These are phyloP conservation scores for Schrankia costaestrigalis DNA, from an alignment of 2,888 invertebrate genomes.

Conservation along the genomic window DNA sequence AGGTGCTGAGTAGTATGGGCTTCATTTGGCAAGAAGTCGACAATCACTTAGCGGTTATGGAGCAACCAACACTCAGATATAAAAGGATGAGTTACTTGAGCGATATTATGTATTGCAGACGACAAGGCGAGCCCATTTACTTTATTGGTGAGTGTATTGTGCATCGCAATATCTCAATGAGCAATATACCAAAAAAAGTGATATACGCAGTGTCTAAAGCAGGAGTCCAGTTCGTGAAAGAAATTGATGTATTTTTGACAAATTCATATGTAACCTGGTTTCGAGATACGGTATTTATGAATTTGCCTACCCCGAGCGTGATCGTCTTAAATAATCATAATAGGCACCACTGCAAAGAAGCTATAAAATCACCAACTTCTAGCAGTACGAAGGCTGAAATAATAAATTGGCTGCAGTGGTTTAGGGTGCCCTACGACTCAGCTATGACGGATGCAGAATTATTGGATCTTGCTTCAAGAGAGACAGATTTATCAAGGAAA, in stretches of 20 bases:
- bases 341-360: slow-evolving; percentile 4
- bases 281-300: not conserved
- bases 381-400: not conserved
- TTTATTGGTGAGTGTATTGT: slow-evolving; percentile 35
- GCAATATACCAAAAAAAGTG: not conserved
- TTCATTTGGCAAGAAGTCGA: slow-evolving; percentile 39
- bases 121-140: slow-evolving; percentile 20
- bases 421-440: not conserved
- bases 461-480: not conserved
- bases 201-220: not conserved
- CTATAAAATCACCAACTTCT: not conserved
- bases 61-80: slow-evolving; percentile 38
- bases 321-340: slow-evolving; percentile 2
- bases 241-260: not conserved
- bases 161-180: not conserved
- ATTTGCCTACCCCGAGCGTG: not conserved
- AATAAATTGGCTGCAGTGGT: not conserved
- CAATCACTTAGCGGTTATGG: slow-evolving; percentile 34
- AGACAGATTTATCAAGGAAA: not conserved
- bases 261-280: not conserved
- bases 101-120: slow-evolving; percentile 21
- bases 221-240: slow-evolving; percentile 1
- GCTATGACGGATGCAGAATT: slow-evolving; percentile 12
- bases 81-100: slow-evolving; percentile 44
- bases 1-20: slow-evolving; percentile 35